Percentiles rank a stretch among this genome's conserved stretches.
Evolutionary conservation across 1,140 invertebrate species (phyloP).

Genomic region (Cyclargus thomasi): DNA sequence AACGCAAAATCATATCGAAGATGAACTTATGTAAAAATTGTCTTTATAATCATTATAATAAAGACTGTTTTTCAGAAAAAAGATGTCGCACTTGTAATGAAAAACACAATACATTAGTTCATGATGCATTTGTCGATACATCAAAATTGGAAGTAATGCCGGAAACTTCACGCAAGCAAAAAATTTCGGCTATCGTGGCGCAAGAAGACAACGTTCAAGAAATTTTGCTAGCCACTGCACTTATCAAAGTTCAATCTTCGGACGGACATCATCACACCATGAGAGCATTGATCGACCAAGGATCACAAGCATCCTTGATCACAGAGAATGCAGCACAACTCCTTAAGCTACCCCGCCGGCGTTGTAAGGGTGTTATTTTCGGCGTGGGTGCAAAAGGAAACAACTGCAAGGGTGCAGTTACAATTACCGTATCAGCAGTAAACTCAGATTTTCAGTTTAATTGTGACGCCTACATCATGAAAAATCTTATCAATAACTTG

Average conservation of each 20-base stretch:
- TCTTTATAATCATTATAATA: conserved; percentile 19
- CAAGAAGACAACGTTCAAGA: conserved; percentile 19
- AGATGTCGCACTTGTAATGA: conserved; percentile 12
- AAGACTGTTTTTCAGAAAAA: conserved; percentile 17
- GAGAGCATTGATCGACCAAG: conserved; percentile 39
- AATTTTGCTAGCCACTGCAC: conserved; percentile 20
- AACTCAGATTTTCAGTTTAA: not conserved
- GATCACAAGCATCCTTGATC: conserved; percentile 21
- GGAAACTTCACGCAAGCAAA: not conserved
- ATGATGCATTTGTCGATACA: conserved; percentile 6
- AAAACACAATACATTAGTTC: conserved; percentile 20
- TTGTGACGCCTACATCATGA: not conserved
- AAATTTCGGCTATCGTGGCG: conserved; percentile 5
- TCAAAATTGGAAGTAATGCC: conserved; percentile 2
- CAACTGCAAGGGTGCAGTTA: no score
- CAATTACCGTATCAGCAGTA: not conserved
- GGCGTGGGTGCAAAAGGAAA: no score
- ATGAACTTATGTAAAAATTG: not conserved
- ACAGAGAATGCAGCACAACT: conserved; percentile 16
- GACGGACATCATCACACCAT: conserved; percentile 22
- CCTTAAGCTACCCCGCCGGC: not conserved
- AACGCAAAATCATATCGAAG: not conserved
- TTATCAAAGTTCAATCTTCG: conserved; percentile 14
- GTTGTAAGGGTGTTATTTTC: no score
- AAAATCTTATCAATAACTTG: not conserved